Evolutionary conservation across 2,888 invertebrate species (phyloP).

Genomic region (Meteorus colon): DNA sequence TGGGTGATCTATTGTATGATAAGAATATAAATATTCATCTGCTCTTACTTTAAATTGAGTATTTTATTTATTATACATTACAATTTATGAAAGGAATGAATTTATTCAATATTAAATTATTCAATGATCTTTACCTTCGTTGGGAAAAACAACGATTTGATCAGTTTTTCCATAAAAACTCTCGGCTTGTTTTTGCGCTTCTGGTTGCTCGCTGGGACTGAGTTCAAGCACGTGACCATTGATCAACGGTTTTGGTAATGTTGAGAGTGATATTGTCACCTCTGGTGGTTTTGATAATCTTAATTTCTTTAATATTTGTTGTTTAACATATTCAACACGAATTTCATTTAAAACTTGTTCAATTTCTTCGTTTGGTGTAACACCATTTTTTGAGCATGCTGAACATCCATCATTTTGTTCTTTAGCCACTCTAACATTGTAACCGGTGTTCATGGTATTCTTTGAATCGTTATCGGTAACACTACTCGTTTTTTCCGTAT

Average conservation of each 20-base stretch:
- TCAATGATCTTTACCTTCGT: conserved; percentile 77
- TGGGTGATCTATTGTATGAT: too few species aligned
- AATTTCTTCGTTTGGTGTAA: conserved; percentile 58
- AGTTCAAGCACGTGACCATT: conserved; percentile 80
- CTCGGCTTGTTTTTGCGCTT: conserved; percentile 79
- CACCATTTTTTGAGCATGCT: conserved; percentile 62
- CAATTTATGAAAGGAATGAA: too few species aligned
- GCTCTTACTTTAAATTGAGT: neutral
- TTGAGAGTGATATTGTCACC: conserved; percentile 77
- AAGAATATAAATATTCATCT: too few species aligned
- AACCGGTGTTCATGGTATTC: conserved; percentile 17
- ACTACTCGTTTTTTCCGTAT: conserved; percentile 50
- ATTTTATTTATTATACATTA: neutral
- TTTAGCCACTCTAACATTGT: conserved; percentile 25
- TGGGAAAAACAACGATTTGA: conserved; percentile 87
- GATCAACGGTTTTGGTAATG: conserved; percentile 84
- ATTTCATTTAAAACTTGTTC: conserved; percentile 77
- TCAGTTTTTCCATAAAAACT: conserved; percentile 90
- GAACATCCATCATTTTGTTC: conserved; percentile 54
- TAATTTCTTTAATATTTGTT: conserved; percentile 88
- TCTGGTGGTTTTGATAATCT: conserved; percentile 84
- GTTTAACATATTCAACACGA: conserved; percentile 87
- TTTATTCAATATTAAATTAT: neutral
- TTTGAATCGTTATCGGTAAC: conserved; percentile 4
- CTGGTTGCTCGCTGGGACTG: conserved; percentile 75